These are phyloP conservation scores for Botia almorhae DNA, from an alignment of 2,797 vertebrate species.

Conservation along the genomic window DNA sequence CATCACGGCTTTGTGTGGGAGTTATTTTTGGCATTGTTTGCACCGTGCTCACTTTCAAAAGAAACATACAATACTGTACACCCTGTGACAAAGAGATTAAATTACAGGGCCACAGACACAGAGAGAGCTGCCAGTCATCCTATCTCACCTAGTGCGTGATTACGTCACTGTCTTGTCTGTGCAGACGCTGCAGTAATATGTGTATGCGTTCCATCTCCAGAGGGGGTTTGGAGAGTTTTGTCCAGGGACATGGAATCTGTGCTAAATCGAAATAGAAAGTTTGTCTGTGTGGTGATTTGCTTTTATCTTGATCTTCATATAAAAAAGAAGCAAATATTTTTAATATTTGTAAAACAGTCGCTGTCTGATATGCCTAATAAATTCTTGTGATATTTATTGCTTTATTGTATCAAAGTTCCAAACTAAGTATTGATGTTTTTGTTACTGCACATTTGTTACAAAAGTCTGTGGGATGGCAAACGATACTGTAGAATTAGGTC, in stretches of 20 bases:
- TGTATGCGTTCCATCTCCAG: neutral
- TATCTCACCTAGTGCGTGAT: constrained; percentile 46
- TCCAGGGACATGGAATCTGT: constrained; percentile 15
- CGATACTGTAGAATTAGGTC: neutral
- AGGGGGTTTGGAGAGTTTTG: neutral
- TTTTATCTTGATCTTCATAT: neutral
- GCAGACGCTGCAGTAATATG: neutral
- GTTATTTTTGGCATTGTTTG: constrained; percentile 53
- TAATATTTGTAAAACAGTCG: neutral
- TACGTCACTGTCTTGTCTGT: constrained; percentile 26
- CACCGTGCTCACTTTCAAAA: constrained; percentile 47
- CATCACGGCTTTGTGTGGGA: constrained; percentile 49
- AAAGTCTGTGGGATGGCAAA: neutral
- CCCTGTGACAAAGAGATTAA: constrained; percentile 44
- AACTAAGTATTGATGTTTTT: neutral
- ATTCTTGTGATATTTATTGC: neutral
- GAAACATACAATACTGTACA: constrained; percentile 48
- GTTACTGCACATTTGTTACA: neutral
- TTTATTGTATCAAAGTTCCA: neutral
- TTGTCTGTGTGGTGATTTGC: neutral
- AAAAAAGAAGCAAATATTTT: neutral
- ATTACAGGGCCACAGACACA: constrained; percentile 53
- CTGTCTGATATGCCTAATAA: too few relatives aligned
- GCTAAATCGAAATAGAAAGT: constrained; percentile 24
- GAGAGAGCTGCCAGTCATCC: constrained; percentile 50